Evolutionary conservation across 2,113 vertebrate genomes (phyloP), one percentile per base, ranked within the genome.

Genomic region (Oxygymnocypris stewartii): DNA sequence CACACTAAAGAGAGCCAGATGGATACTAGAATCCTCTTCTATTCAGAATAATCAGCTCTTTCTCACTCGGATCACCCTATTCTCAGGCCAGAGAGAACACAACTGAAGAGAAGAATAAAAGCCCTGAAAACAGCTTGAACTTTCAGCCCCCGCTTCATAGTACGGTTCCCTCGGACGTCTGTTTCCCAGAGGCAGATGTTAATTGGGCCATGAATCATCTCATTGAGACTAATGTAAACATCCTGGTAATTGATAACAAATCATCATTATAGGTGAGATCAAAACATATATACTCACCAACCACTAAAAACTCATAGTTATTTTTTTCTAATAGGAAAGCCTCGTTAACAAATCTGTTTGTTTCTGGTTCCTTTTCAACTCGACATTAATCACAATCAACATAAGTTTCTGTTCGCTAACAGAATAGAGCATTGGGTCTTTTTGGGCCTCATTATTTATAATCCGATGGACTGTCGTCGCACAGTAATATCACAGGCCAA

Each of bases 331-430:
- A 84, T 80, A 44, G 28, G 85, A 77, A 91, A 87, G 20, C n/a
- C 63, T 82, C 75, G 63, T 84, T 87, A 74, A 87, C 7, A 49
- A 88, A 87, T 87, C 71, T 8, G 81, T 78, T 47, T 76, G 71
- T 51, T 90, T 91, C 81, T 87, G 81, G 80, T 77, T 83, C 40
- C 71, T 80, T 88, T 84, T 59, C 76, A 47, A 76, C 49, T 28
- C 47, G 87, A 57, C 90, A 90, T 92, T 92, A 88, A 92, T 94
- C 91, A 90, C 84, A 87, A 88, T 93, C 89, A 89, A 77, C 85
- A 76, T 42, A 88, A 59, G 57, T 89, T 85, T 92, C n/a, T n/a
- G n/a, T n/a, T n/a, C n/a, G n/a, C n/a, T n/a, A n/a, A n/a, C n/a
- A n/a, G n/a, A n/a, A n/a, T n/a, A n/a, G n/a, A n/a, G n/a, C n/a